phyloP scores from a whole-genome alignment of 92 coral and sea anemone species.

The Chrysogorgia sp. region DNA sequence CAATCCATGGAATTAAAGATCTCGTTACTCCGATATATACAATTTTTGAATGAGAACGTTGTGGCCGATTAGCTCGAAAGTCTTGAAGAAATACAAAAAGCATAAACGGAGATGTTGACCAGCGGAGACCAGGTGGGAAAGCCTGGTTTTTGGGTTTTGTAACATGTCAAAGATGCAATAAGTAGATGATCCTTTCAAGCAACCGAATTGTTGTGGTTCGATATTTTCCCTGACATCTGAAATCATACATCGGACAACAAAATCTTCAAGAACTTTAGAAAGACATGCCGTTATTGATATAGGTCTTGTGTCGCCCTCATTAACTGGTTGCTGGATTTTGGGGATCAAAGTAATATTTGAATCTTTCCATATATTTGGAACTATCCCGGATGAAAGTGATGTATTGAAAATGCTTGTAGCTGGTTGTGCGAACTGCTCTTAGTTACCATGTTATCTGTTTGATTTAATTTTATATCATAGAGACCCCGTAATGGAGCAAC shows the following conservation, averaged over 20 bases:
- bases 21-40: constrained; percentile 26
- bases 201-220: constrained; percentile 52
- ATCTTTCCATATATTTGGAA: too few relatives aligned
- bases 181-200: constrained; percentile 38
- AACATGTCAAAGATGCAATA: constrained; percentile 45
- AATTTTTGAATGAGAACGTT: constrained; percentile 34
- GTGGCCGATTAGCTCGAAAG: constrained; percentile 48
- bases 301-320: constrained; percentile 35
- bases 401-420: too few relatives aligned
- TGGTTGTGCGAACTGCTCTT: too few relatives aligned
- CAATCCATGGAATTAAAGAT: constrained; percentile 44
- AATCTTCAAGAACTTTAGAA: constrained; percentile 31
- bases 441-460: too few relatives aligned
- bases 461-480: too few relatives aligned
- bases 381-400: too few relatives aligned
- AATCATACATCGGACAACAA: constrained; percentile 45
- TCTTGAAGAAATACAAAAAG: constrained; percentile 46
- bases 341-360: constrained; percentile 15
- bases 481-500: too few relatives aligned
- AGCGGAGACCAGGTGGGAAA: constrained; percentile 40
- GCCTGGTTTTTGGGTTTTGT: constrained; percentile 64
- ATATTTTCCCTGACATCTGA: constrained; percentile 24
- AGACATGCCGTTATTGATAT: constrained; percentile 36
- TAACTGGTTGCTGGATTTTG: constrained; percentile 19
- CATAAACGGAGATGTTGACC: constrained; percentile 40